Evolutionary conservation across 1,140 invertebrate genomes (phyloP).

Genomic region (Scaptomyza pallida): DNA sequence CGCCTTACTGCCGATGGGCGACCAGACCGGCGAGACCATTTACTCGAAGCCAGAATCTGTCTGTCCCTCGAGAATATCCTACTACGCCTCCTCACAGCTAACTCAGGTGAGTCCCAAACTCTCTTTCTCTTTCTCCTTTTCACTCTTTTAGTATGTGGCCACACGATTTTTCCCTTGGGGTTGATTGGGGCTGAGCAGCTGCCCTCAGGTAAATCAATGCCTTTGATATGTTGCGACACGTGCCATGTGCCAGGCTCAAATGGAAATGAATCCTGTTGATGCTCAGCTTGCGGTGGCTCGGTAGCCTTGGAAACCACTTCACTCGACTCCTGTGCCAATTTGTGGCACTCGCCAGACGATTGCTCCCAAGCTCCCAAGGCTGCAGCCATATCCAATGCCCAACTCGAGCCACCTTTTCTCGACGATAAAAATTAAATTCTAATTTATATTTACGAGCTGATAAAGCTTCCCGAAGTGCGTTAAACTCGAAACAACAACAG

Average conservation of each 20-base stretch:
- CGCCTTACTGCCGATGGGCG: conserved; percentile 67
- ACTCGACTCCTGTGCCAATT: conserved; percentile 44
- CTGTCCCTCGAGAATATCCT: conserved; percentile 80
- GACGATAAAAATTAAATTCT: conserved; percentile 78
- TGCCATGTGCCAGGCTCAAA: conserved; percentile 62
- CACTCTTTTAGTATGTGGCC: neutral
- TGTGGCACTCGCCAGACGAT: conserved; percentile 51
- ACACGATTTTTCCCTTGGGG: conserved; percentile 27
- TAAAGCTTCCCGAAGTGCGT: conserved; percentile 67
- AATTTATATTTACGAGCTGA: conserved; percentile 83
- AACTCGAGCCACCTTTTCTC: conserved; percentile 48
- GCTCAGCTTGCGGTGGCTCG: conserved; percentile 21
- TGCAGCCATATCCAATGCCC: neutral
- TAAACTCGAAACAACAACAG: conserved; percentile 61
- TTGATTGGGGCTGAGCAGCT: conserved; percentile 18
- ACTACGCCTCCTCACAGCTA: conserved; percentile 76
- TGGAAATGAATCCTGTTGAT: conserved; percentile 68
- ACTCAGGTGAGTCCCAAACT: conserved; percentile 66
- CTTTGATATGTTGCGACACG: conserved; percentile 71
- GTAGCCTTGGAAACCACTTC: conserved; percentile 50
- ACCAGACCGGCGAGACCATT: conserved; percentile 82
- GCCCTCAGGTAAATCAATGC: conserved; percentile 62
- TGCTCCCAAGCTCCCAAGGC: conserved; percentile 64
- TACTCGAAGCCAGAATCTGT: conserved; percentile 84
- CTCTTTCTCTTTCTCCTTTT: neutral